These are phyloP conservation scores for Eulemur coronatus DNA, from an alignment of 2,797 vertebrate genomes.

Conservation along the genomic window DNA sequence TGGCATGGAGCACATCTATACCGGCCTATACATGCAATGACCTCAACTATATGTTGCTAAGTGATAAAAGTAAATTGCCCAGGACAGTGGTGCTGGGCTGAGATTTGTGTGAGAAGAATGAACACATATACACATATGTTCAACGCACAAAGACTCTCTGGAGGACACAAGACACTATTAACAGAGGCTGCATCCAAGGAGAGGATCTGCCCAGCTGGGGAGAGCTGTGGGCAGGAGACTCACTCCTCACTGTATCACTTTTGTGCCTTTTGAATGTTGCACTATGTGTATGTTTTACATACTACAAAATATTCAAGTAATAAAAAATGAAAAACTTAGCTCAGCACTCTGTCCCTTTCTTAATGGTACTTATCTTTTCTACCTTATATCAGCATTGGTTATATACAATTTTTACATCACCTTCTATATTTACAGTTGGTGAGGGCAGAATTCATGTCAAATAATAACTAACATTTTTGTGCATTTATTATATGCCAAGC, in stretches of 20 bases:
- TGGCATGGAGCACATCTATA: not conserved
- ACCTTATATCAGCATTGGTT: not conserved
- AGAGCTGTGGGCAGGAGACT: not conserved
- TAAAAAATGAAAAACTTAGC: constrained; percentile 1
- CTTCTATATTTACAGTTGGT: not conserved
- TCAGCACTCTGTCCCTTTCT: not conserved
- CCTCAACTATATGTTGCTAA: not conserved
- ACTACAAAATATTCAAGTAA: constrained; percentile 17
- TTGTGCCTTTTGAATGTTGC: not conserved
- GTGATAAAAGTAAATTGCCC: not conserved
- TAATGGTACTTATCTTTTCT: not conserved
- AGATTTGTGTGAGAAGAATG: not conserved
- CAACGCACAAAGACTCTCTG: not conserved
- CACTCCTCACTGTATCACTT: not conserved
- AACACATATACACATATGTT: not conserved
- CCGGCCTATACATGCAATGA: not conserved
- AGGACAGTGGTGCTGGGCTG: not conserved
- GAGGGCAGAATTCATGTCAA: constrained; percentile 9
- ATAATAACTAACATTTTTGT: not conserved
- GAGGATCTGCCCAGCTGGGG: not conserved
- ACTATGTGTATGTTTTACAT: not conserved
- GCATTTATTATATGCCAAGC: not conserved
- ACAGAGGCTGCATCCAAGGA: not conserved
- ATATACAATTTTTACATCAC: not conserved
- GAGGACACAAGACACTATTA: not conserved